Evolutionary conservation across 2,888 invertebrate genomes (phyloP).

Genomic region (Acrobasis suavella): DNA sequence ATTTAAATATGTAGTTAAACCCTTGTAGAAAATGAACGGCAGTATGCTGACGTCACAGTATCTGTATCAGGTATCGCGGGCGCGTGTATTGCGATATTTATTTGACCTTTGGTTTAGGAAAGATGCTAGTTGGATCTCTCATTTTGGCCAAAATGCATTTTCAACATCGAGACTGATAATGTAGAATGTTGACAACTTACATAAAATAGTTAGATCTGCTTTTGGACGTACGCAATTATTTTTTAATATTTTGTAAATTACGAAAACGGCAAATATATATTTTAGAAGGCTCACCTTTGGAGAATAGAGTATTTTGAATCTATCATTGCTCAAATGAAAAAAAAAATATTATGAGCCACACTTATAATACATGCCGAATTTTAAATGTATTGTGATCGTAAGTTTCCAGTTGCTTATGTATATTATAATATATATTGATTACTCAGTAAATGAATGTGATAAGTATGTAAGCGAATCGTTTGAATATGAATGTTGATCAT

Average conservation of each 20-base stretch:
- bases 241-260: conserved; percentile 69
- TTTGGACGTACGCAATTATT: conserved; percentile 72
- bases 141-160: conserved; percentile 79
- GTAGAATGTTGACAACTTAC: conserved; percentile 72
- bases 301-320: conserved; percentile 67
- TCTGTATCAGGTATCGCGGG: conserved; percentile 65
- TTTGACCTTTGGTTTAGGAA: conserved; percentile 46
- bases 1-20: neutral
- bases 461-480: conserved; percentile 68
- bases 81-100: conserved; percentile 47
- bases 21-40: neutral
- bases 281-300: conserved; percentile 79
- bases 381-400: conserved; percentile 65
- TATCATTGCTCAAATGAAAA: conserved; percentile 78
- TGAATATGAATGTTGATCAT: conserved; percentile 56
- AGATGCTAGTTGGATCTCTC: conserved; percentile 68
- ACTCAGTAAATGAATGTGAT: conserved; percentile 75
- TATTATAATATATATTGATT: conserved; percentile 60
- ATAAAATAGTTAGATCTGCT: conserved; percentile 76
- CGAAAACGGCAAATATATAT: conserved; percentile 68
- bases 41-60: conserved; percentile 47
- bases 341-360: conserved; percentile 73
- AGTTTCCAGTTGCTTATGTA: conserved; percentile 66
- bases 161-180: conserved; percentile 79
- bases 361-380: conserved; percentile 70